Evolutionary conservation across 2,113 vertebrate species (phyloP).

Genomic region (Butorides virescens): DNA sequence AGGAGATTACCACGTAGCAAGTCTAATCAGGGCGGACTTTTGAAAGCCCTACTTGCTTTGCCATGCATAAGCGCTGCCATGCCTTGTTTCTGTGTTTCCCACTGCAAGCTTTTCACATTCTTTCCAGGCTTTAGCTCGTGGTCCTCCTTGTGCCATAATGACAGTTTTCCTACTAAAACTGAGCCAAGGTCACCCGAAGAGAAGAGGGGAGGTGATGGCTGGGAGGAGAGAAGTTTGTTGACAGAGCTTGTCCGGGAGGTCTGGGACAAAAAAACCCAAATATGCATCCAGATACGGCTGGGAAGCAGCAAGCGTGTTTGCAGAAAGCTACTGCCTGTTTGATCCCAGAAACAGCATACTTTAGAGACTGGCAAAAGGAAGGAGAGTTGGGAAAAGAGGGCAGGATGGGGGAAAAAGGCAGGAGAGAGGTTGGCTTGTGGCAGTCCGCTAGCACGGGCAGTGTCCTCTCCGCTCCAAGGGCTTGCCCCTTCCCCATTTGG

Average conservation of each 20-base stretch:
- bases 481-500: background rate
- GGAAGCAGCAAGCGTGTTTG: background rate
- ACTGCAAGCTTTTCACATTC: slow-evolving; percentile 45
- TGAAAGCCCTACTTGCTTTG: slow-evolving; percentile 59
- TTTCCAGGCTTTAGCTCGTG: background rate
- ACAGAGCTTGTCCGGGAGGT: background rate
- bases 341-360: background rate
- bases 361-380: background rate
- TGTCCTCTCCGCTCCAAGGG: background rate
- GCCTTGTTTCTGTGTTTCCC: slow-evolving; percentile 3
- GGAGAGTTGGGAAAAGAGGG: background rate
- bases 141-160: background rate
- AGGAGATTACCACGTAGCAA: slow-evolving; percentile 39
- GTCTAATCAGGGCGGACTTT: slow-evolving; percentile 59
- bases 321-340: background rate
- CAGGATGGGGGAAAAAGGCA: background rate
- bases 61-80: slow-evolving; percentile 56
- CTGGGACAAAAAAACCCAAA: background rate
- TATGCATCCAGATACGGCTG: background rate
- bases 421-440: background rate
- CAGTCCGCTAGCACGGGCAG: background rate
- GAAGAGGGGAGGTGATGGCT: background rate
- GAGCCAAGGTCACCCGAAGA: background rate
- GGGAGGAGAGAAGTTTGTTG: background rate
- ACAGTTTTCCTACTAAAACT: background rate